Evolutionary conservation across 2,797 vertebrate species (phyloP).

Genomic region (Paguma larvata): DNA sequence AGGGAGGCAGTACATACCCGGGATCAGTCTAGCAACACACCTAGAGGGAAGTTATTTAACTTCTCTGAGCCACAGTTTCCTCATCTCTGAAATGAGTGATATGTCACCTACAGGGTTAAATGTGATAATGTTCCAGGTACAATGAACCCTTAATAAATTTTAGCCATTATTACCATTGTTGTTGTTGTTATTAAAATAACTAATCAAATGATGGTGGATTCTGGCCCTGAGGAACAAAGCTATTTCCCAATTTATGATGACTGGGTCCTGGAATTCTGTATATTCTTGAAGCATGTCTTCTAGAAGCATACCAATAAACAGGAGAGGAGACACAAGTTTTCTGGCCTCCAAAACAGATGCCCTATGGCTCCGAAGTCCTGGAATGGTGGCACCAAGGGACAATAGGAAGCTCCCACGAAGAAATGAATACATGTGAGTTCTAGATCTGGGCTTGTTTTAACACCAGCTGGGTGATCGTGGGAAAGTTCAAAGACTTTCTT

Average conservation of each 20-base stretch:
- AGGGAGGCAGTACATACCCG: neutral
- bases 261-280: neutral
- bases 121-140: neutral
- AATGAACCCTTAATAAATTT: neutral
- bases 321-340: neutral
- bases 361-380: neutral
- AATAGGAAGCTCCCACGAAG: neutral
- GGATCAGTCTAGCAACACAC: neutral
- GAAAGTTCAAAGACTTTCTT: conserved; percentile 43
- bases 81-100: conserved; percentile 18
- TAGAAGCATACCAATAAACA: neutral
- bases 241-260: neutral
- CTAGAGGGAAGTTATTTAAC: neutral
- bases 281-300: neutral
- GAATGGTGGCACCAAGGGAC: neutral
- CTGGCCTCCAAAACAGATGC: neutral
- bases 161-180: neutral
- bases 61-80: neutral
- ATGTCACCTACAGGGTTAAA: neutral
- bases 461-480: neutral
- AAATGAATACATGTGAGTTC: neutral
- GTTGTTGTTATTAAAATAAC: conserved; percentile 10
- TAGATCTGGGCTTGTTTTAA: neutral
- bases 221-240: neutral
- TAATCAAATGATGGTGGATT: neutral